Evolutionary conservation across 2,113 vertebrate species (phyloP), one percentile per base, ranked within the genome.

Genomic region (Suncus etruscus): DNA sequence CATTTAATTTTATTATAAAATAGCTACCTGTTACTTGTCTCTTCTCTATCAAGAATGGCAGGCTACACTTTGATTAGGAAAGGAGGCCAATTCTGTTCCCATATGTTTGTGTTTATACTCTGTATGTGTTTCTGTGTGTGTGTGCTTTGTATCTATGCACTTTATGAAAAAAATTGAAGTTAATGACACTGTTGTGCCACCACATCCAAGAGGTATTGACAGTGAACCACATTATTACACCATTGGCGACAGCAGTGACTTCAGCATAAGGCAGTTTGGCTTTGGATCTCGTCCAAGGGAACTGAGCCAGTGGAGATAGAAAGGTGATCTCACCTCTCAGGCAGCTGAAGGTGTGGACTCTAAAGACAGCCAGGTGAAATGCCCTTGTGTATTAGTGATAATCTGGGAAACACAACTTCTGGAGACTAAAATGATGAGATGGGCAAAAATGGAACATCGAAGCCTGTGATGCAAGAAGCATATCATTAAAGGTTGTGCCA

Each of bases 401-500:
- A 79, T 61, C 73, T 93, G 58, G 32, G 76, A 90, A 86, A 39
- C 63, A 29, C 77, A 86, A 32, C 80, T 94, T 87, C 69, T 87
- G 51, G 78, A 93, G 73, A 89, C 45, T 48, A 45, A 76, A 92
- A 47, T 0, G 0, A 87, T 74, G 75, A 94, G 93, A 65, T 70
- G 51, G 75, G 27, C 27, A 82, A 9, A 58, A 47, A 24, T 81
- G 39, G 66, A 94, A 74, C 81, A 70, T 47, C 32, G 9, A 84
- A 87, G 50, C 1, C 66, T 93, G 2, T 73, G 63, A 93, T 74
- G 58, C 88, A 94, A 91, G 94, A 85, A 95, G 79, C 83, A 50
- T 51, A 47, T 63, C 80, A 86, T 94, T 93, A 86, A 95, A 95
- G 79, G 83, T 88, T 83, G 92, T 95, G 93, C 69, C 92, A 72